Evolutionary conservation across 2,113 vertebrate genomes (phyloP).

Genomic region (Strix uralensis): DNA sequence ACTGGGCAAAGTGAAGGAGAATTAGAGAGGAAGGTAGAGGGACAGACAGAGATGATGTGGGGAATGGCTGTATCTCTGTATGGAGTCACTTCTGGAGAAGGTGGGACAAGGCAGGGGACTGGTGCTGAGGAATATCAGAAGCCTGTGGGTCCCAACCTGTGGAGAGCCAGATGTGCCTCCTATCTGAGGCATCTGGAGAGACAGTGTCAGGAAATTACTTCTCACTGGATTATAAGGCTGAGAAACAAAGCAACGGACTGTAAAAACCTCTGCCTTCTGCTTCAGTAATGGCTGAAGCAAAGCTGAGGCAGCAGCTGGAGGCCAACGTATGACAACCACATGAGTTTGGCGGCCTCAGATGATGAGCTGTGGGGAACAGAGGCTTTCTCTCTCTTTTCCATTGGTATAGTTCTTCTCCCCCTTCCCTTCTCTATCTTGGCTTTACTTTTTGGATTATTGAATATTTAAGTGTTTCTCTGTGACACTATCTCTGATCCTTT

Average conservation of each 20-base stretch:
- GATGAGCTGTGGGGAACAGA: background rate
- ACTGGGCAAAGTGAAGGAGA: background rate
- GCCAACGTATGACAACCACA: background rate
- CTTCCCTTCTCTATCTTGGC: background rate
- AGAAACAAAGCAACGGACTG: constrained; percentile 7
- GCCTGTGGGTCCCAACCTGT: background rate
- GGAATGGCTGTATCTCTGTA: background rate
- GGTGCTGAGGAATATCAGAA: background rate
- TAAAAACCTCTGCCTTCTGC: constrained; percentile 19
- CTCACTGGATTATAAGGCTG: constrained; percentile 1
- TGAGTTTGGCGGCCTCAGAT: background rate
- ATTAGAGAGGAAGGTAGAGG: background rate
- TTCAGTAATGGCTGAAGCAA: background rate
- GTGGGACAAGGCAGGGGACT: background rate
- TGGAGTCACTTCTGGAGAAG: background rate
- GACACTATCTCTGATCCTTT: constrained; percentile 69
- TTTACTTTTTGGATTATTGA: constrained; percentile 58
- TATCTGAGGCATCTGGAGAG: background rate
- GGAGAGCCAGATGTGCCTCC: background rate
- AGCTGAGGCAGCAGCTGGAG: background rate
- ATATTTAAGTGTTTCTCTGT: constrained; percentile 65
- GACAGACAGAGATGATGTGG: background rate
- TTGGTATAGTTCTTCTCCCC: background rate
- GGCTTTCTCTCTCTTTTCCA: background rate
- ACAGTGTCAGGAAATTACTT: constrained; percentile 11